Evolutionary conservation across 2,113 vertebrate species (phyloP).

Genomic region (Pao palembangensis): DNA sequence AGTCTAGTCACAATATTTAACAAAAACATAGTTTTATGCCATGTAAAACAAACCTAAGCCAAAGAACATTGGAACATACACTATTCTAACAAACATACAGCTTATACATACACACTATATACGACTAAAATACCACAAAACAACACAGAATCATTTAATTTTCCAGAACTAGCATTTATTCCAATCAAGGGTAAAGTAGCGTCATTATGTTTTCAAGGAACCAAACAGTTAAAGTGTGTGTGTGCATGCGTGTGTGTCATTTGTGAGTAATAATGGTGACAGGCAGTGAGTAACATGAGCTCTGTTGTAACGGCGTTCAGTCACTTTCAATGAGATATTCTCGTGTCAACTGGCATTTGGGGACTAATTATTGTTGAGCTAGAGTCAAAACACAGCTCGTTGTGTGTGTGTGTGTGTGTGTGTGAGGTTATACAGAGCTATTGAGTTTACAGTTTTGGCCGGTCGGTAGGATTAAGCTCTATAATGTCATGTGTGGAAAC

Average conservation of each 20-base stretch:
- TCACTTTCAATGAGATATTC: slow-evolving; percentile 56
- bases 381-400: slow-evolving; percentile 53
- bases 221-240: slow-evolving; percentile 23
- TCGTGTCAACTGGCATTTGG: slow-evolving; percentile 58
- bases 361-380: slow-evolving; percentile 62
- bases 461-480: slow-evolving; percentile 61
- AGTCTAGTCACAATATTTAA: no score
- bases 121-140: slow-evolving; percentile 7
- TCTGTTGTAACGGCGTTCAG: slow-evolving; percentile 46
- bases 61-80: no score
- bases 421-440: slow-evolving; percentile 43
- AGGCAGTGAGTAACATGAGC: slow-evolving; percentile 51
- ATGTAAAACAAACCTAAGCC: no score
- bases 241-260: slow-evolving; percentile 9
- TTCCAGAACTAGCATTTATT: slow-evolving; percentile 14
- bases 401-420: slow-evolving; percentile 18
- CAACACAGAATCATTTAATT: slow-evolving; percentile 6
- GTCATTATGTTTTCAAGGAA: slow-evolving; percentile 30
- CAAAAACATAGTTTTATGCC: no score
- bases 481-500: slow-evolving; percentile 66
- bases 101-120: background rate
- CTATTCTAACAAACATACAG: background rate
- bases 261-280: slow-evolving; percentile 18
- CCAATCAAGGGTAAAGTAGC: slow-evolving; percentile 14
- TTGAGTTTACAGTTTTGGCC: slow-evolving; percentile 68